These are phyloP conservation scores for Eubasilissa splendida DNA, from an alignment of 2,888 invertebrate genomes.

Conservation along the genomic window DNA sequence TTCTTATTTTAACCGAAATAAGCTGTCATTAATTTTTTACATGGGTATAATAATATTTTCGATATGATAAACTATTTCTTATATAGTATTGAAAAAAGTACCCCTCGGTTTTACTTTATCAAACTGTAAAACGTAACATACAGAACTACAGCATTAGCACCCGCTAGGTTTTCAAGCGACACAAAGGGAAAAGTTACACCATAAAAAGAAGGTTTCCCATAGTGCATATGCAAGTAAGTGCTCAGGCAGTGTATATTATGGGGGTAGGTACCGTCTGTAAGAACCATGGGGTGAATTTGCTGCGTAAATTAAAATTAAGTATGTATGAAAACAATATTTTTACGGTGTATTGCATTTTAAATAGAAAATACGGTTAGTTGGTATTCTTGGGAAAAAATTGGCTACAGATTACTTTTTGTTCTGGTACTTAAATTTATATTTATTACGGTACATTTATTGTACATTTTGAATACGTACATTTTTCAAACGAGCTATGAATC, in stretches of 20 bases:
- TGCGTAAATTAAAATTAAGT: constrained; percentile 32
- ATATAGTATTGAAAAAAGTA: background rate
- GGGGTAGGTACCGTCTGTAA: background rate
- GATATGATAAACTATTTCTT: background rate
- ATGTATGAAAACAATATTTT: constrained; percentile 18
- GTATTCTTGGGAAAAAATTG: constrained; percentile 25
- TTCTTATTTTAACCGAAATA: no score
- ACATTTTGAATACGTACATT: no score
- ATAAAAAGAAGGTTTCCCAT: constrained; percentile 42
- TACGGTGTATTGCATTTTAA: background rate
- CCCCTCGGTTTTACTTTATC: background rate
- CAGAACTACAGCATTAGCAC: constrained; percentile 51
- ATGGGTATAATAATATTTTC: background rate
- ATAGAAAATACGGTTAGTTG: constrained; percentile 1
- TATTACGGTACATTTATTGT: no score
- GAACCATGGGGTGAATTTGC: constrained; percentile 6
- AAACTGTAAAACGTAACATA: constrained; percentile 33
- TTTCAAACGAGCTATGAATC: no score
- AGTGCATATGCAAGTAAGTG: constrained; percentile 41
- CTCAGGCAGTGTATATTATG: constrained; percentile 14
- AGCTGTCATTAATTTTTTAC: no score
- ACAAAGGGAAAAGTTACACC: constrained; percentile 42
- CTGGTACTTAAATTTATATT: no score
- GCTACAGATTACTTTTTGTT: no score
- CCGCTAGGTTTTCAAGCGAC: constrained; percentile 48